These are phyloP conservation scores for Octonoba sinensis DNA, from an alignment of 2,888 invertebrate species.

Conservation along the genomic window DNA sequence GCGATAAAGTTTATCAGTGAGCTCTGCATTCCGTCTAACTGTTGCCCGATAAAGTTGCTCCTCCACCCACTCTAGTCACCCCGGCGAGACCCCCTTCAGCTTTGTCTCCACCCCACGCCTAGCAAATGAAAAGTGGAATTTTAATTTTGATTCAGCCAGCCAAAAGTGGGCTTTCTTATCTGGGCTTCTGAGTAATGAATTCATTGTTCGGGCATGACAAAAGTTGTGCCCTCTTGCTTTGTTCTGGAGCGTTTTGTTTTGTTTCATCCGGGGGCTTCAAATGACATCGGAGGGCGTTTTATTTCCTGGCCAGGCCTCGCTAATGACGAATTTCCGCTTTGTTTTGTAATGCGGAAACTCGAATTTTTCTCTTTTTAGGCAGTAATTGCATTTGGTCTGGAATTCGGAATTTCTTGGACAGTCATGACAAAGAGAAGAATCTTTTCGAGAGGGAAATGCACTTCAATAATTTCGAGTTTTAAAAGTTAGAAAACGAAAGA, in stretches of 20 bases:
- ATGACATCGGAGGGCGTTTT: slow-evolving; percentile 34
- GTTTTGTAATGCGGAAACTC: slow-evolving; percentile 43
- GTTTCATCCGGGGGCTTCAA: slow-evolving; percentile 18
- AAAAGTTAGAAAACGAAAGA: too few relatives aligned
- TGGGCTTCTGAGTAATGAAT: slow-evolving; percentile 52
- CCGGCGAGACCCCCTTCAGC: slow-evolving; percentile 25
- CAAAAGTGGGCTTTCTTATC: slow-evolving; percentile 62
- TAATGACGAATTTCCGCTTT: slow-evolving; percentile 55
- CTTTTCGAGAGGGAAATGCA: too few relatives aligned
- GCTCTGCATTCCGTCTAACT: slow-evolving; percentile 26
- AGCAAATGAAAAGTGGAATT: slow-evolving; percentile 61
- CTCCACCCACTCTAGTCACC: too few relatives aligned
- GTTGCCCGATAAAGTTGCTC: slow-evolving; percentile 32
- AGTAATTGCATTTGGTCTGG: too few relatives aligned
- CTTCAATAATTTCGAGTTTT: too few relatives aligned
- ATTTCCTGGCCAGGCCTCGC: slow-evolving; percentile 29
- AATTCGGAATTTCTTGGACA: too few relatives aligned
- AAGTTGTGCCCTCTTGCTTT: slow-evolving; percentile 53
- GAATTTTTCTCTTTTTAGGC: slow-evolving; percentile 16
- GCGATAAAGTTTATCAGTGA: slow-evolving; percentile 59
- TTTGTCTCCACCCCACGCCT: slow-evolving; percentile 43
- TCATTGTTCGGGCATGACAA: slow-evolving; percentile 55
- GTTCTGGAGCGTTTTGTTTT: slow-evolving; percentile 45
- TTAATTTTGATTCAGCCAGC: slow-evolving; percentile 58
- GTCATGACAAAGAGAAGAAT: too few relatives aligned